Evolutionary conservation across 2,888 invertebrate genomes (phyloP).

Genomic region (Neoaliturus tenellus): DNA sequence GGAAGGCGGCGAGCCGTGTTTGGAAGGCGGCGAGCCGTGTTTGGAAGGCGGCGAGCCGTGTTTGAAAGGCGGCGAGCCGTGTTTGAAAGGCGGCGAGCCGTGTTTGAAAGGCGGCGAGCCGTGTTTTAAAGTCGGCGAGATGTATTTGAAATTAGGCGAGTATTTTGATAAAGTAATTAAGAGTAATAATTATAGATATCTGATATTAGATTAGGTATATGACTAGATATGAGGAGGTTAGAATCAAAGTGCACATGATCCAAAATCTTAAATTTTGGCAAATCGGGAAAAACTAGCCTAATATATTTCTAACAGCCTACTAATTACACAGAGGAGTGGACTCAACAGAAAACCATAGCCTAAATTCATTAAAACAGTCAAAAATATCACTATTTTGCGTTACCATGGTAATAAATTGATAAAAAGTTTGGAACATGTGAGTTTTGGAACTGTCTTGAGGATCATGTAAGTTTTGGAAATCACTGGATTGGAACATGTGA

Average conservation of each 20-base stretch:
- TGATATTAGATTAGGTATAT: too few relatives aligned
- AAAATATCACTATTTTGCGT: constrained; percentile 35
- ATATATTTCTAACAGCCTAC: constrained; percentile 5
- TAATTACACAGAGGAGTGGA: constrained; percentile 1
- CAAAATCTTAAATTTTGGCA: constrained; percentile 38
- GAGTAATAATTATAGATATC: too few relatives aligned
- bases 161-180: too few relatives aligned
- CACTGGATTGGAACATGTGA: constrained; percentile 36
- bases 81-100: too few relatives aligned
- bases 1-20: too few relatives aligned
- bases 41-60: too few relatives aligned
- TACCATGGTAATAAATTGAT: constrained; percentile 32
- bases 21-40: too few relatives aligned
- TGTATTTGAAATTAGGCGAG: too few relatives aligned
- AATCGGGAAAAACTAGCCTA: constrained; percentile 33
- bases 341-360: constrained; percentile 7
- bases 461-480: constrained; percentile 16
- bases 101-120: too few relatives aligned
- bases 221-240: constrained; percentile 27
- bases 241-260: constrained; percentile 36
- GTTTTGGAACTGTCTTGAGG: constrained; percentile 27
- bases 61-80: too few relatives aligned
- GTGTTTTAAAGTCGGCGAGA: too few relatives aligned
- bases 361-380: constrained; percentile 22
- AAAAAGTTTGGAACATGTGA: constrained; percentile 45